Conservation (phyloP, 2,888 invertebrate species). For the Tetragonisca angustula region DNA sequence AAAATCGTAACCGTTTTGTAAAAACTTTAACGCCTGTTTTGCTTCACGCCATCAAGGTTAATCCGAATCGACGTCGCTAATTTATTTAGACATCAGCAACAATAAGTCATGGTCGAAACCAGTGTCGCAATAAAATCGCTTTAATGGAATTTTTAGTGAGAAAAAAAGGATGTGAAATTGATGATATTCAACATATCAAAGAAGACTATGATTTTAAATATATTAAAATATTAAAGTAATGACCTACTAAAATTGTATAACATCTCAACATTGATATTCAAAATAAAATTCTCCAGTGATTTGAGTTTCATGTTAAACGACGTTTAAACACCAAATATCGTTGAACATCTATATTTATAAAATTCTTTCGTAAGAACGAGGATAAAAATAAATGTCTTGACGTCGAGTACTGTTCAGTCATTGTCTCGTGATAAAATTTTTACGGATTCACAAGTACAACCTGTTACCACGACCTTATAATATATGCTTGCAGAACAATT, state of each 20-base stretch:
- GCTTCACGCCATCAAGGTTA: neutral
- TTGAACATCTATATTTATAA: neutral
- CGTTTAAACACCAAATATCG: no score
- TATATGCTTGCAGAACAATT: constrained; percentile 58
- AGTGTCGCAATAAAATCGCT: neutral
- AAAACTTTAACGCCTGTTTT: neutral
- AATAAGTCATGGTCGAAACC: neutral
- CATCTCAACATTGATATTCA: neutral
- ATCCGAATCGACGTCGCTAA: constrained; percentile 14
- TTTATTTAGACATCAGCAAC: constrained; percentile 6
- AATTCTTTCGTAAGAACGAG: neutral
- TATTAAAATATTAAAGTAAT: neutral
- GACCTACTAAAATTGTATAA: neutral
- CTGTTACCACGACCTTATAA: constrained; percentile 61
- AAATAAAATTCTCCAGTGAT: neutral
- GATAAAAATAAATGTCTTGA: neutral
- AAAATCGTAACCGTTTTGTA: neutral
- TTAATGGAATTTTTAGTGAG: neutral
- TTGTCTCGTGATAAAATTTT: constrained; percentile 21
- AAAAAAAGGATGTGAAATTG: neutral
- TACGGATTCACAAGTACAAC: constrained; percentile 25
- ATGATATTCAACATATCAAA: neutral
- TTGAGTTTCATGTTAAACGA: neutral
- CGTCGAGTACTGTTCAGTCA: neutral
- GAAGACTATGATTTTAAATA: neutral